Conservation (phyloP, 2,888 invertebrate species). For the Pediacus dermestoides region DNA sequence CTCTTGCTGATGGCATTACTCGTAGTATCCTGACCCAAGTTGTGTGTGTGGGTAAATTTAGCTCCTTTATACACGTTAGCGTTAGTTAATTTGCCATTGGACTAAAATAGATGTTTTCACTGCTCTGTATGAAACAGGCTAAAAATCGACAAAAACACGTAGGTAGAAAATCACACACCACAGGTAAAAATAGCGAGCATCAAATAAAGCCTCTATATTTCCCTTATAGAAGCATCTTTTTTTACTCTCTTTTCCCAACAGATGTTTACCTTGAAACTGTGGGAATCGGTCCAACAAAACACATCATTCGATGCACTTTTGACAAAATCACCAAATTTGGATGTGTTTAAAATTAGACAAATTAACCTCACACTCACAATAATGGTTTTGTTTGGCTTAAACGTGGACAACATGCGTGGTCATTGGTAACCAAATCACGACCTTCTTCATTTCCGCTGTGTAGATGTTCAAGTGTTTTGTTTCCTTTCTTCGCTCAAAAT, state of each 20-base stretch:
- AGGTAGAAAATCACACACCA: constrained; percentile 10
- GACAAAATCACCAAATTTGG: no score
- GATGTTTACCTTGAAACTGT: constrained; percentile 7
- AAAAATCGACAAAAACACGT: constrained; percentile 6
- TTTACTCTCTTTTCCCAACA: not conserved
- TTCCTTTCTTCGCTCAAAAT: not conserved
- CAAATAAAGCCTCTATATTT: constrained; percentile 6
- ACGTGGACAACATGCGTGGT: no score
- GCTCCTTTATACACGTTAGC: no score
- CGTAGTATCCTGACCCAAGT: constrained; percentile 1
- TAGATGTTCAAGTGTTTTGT: not conserved
- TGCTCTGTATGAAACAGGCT: not conserved
- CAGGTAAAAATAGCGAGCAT: constrained; percentile 12
- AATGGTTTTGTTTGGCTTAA: no score
- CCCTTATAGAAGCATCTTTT: constrained; percentile 4
- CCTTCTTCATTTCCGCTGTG: constrained; percentile 23
- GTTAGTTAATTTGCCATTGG: constrained; percentile 2
- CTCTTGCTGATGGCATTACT: no score
- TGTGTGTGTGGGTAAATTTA: no score
- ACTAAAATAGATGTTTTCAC: not conserved
- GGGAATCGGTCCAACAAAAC: constrained; percentile 11
- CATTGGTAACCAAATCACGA: constrained; percentile 22
- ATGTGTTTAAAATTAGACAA: no score
- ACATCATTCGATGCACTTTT: no score
- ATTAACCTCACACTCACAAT: no score